A percentile compares a stretch with the other conserved stretches of the same genome.
Conservation (phyloP, 1,140 invertebrate species). For the Anastatus disparis region DNA sequence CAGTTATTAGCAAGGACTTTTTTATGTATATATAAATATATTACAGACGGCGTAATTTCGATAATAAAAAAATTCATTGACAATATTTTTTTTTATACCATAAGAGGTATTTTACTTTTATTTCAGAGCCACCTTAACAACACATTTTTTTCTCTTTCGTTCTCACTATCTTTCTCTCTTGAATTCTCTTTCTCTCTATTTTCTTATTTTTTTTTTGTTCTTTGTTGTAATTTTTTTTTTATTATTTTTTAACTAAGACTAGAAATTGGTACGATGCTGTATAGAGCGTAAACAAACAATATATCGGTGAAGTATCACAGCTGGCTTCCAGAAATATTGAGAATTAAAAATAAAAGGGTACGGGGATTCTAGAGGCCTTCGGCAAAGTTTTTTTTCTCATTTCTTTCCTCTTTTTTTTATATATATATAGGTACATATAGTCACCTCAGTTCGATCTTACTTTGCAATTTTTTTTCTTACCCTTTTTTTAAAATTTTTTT, state of each 20-base stretch:
- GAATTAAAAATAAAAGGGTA: constrained; percentile 50
- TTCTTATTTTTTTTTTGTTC: neutral
- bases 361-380: constrained; percentile 44
- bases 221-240: neutral
- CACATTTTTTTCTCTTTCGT: too few species aligned
- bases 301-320: constrained; percentile 64
- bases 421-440: too few species aligned
- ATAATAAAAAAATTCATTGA: constrained; percentile 1
- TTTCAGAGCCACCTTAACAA: constrained; percentile 24
- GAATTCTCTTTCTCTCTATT: neutral
- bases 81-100: constrained; percentile 14
- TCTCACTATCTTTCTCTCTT: too few species aligned
- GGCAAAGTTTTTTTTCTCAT: neutral
- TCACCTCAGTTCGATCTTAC: too few species aligned
- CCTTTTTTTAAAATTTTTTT: too few species aligned
- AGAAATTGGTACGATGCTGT: constrained; percentile 28
- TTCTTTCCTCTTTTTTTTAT: neutral
- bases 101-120: neutral
- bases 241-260: constrained; percentile 9
- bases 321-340: constrained; percentile 58
- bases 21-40: too few species aligned
- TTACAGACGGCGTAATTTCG: constrained; percentile 18
- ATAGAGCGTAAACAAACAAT: constrained; percentile 50
- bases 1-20: constrained; percentile 13
- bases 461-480: too few species aligned